A percentile compares a stretch with the other conserved stretches of the same genome.
phyloP scores from a whole-genome alignment of 2,797 vertebrate species.

The Acanthiza pusilla region DNA sequence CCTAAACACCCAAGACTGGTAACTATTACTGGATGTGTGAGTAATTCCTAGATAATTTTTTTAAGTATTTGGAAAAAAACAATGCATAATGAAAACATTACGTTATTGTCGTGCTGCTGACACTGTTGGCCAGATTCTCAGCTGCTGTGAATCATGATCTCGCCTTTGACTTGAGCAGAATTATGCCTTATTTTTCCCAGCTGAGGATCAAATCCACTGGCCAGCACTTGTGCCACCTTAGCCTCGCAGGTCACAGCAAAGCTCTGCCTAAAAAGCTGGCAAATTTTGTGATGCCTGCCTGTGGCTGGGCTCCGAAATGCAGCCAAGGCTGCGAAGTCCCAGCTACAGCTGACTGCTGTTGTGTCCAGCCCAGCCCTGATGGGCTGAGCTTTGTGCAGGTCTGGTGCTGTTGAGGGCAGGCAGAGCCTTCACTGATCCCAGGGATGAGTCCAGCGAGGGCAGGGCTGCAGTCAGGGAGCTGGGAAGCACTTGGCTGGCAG shows the following conservation, averaged over 20 bases:
- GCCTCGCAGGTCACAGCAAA: background rate
- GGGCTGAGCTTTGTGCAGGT: background rate
- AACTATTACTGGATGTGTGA: constrained; percentile 57
- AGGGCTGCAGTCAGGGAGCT: background rate
- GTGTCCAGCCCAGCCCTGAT: background rate
- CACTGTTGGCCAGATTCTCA: constrained; percentile 59
- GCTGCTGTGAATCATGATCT: constrained; percentile 52
- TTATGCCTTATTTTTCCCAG: constrained; percentile 51
- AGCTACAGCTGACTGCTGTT: background rate
- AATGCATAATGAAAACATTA: constrained; percentile 67
- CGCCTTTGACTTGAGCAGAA: constrained; percentile 24
- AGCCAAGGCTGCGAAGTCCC: background rate
- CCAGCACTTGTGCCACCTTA: background rate
- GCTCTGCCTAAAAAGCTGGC: background rate
- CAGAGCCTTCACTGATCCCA: background rate
- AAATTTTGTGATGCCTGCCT: background rate
- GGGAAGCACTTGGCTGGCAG: background rate
- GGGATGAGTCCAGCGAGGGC: fast-evolving
- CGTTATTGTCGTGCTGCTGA: constrained; percentile 52
- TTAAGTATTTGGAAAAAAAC: constrained; percentile 64
- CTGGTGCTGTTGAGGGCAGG: background rate
- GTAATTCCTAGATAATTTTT: constrained; percentile 67
- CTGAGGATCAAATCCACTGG: constrained; percentile 2
- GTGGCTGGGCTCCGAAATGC: background rate
- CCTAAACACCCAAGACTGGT: constrained; percentile 40